Base-by-base conservation (phyloP, 2,888 invertebrate species). In the Auanema sp. region DNA sequence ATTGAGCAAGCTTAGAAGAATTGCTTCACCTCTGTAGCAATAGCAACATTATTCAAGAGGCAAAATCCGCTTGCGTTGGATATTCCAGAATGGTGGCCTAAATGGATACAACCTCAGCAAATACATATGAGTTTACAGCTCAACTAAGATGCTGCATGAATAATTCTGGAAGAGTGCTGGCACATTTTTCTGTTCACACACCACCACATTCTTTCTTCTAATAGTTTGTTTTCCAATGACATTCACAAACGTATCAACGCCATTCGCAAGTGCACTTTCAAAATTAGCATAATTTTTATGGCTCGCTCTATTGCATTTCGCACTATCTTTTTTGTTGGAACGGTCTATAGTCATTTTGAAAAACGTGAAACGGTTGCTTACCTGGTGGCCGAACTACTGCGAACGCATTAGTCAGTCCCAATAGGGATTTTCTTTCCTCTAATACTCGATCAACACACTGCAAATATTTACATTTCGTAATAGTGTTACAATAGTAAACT, bases 31-130 rank as follows among this genome's bases (percentile, higher is more conserved):
- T 73, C 71, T 0, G 96, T 93, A 55, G 96, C 95, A 78, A 98
- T 91, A 52, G 95, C 94, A 63, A 98, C 90, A 61, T 93, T 93
- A 88, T 98, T 98, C 87, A 98, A 97, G 88, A 95, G 96, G 86
- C 98, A 98, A 87, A 98, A 98, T 60, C 98, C 98, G 81, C 79
- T 77, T 12, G 78, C 75, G 42, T 71, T 70, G 11, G 92, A 91
- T 50, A 90, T 89, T 85, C 96, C 96, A 0, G 97, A 96, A 80
- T 89, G 89, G 78, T 89, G 88, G 8, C 93, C 93, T 59, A 12
- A 44, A 64, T n/a, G 49, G 43, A 4, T 11, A 44, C 12, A 23
- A 21, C 41, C 14, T 57, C 18, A 18, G n/a, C 21, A 18, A 21
- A 41, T 42, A 47, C 4, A 47, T 47, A 47, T 21, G 21, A 18